Base-by-base conservation (phyloP, 2,797 vertebrate genomes). In the Morus bassanus region DNA sequence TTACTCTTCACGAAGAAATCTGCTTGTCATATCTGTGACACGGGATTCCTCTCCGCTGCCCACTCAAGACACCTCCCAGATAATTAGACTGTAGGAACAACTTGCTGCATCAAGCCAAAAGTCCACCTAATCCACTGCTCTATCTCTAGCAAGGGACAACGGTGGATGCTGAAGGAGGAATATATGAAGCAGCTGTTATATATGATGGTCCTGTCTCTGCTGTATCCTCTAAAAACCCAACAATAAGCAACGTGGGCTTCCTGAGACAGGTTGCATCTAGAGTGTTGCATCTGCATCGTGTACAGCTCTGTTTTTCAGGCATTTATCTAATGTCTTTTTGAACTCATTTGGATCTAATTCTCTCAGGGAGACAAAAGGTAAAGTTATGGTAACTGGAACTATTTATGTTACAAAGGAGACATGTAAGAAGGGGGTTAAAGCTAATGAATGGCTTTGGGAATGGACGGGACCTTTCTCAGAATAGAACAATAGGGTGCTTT, bases 401-500 rank as follows among this genome's bases (percentile, higher is more conserved):
- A 83, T 94, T 95, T 86, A 90, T 88, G 76, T 76, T 88, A 93
- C 85, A 96, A 95, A 96, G 85, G 59, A 95, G 91, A 93, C 59
- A 65, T 53, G 61, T 76, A 88, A 91, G 94, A 95, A 87, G 75
- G 67, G 76, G 82, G 85, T 94, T 94, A 93, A 94, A 88, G 91
- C 85, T 88, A 91, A 96, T 95, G 95, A 96, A 93, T 93, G 82
- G 82, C 95, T 89, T 96, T 93, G 85, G 83, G 93, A 94, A 93
- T 94, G 88, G 95, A 96, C 4, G 2, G 88, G 93, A 95, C 92
- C 91, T 95, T 96, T 95, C 87, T 97, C 92, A 95, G 96, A 97
- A 96, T 4, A 91, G 87, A 96, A 96, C 94, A 95, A 96, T 94
- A 85, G 85, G n/a, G 67, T 41, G 82, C 89, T 95, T 96, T 96